phyloP scores from a whole-genome alignment of 2,888 invertebrate species.

The Muscina levida region DNA sequence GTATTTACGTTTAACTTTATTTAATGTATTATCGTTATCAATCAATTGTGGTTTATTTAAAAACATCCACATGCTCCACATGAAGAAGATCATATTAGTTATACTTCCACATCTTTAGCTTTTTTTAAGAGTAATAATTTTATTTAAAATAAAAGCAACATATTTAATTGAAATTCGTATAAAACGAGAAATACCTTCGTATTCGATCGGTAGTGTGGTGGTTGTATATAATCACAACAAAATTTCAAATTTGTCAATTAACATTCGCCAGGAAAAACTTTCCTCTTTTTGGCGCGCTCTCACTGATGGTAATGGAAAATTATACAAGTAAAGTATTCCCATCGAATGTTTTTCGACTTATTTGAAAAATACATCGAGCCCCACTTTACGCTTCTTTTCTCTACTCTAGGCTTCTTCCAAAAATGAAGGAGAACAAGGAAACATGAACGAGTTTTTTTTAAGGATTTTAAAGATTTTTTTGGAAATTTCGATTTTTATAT shows the following conservation, averaged over 20 bases:
- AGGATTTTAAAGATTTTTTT: constrained; percentile 68
- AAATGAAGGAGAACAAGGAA: constrained; percentile 65
- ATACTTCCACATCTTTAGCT: constrained; percentile 61
- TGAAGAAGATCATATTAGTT: constrained; percentile 64
- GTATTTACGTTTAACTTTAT: constrained; percentile 51
- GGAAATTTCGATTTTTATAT: constrained; percentile 68
- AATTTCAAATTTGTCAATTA: constrained; percentile 58
- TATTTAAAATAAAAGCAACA: constrained; percentile 64
- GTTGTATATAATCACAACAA: constrained; percentile 5
- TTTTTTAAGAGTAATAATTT: constrained; percentile 67
- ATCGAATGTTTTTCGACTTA: constrained; percentile 42
- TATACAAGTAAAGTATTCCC: constrained; percentile 30
- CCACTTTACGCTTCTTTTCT: constrained; percentile 4
- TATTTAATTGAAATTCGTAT: constrained; percentile 51
- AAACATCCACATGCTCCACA: constrained; percentile 72
- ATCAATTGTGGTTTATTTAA: constrained; percentile 73
- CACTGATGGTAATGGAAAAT: constrained; percentile 58
- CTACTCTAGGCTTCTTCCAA: not conserved
- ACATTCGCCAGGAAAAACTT: constrained; percentile 48
- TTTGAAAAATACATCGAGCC: not conserved
- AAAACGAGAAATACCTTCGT: constrained; percentile 37
- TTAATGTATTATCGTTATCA: constrained; percentile 70
- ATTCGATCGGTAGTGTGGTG: constrained; percentile 15
- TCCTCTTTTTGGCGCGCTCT: constrained; percentile 66
- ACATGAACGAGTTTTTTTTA: constrained; percentile 69